Conservation (phyloP, 1,140 invertebrate genomes). For the Zaprionus taronus region DNA sequence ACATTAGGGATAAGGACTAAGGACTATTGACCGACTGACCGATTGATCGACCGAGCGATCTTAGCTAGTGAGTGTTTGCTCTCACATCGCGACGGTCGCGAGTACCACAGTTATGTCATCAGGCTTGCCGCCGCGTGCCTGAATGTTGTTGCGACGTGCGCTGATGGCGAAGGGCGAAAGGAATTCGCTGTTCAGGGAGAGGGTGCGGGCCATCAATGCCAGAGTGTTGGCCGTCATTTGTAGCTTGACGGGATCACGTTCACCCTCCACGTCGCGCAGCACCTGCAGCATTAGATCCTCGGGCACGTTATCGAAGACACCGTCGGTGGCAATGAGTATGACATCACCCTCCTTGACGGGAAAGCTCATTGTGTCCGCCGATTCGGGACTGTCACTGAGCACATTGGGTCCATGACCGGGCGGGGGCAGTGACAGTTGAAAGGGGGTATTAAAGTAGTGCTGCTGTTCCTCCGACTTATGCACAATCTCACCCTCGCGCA, state of each 20-base stretch:
- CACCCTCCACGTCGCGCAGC: slow-evolving; percentile 86
- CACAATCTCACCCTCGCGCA: slow-evolving; percentile 93
- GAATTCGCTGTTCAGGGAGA: slow-evolving; percentile 97
- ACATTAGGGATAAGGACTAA: slow-evolving; percentile 54
- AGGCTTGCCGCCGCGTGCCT: slow-evolving; percentile 96
- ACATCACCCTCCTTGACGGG: slow-evolving; percentile 97
- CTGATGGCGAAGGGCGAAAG: slow-evolving; percentile 98
- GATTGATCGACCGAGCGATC: slow-evolving; percentile 13
- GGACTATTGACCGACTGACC: slow-evolving; percentile 16
- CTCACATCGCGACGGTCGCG: slow-evolving; percentile 93
- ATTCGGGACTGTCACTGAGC: slow-evolving; percentile 95
- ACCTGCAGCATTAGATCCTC: slow-evolving; percentile 90
- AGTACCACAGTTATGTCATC: slow-evolving; percentile 99
- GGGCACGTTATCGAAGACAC: slow-evolving; percentile 98
- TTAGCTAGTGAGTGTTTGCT: slow-evolving; percentile 46
- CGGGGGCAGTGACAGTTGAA: slow-evolving; percentile 97
- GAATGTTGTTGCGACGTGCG: slow-evolving; percentile 96
- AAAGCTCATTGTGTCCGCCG: slow-evolving; percentile 95
- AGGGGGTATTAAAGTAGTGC: slow-evolving; percentile 99
- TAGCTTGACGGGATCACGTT: slow-evolving; percentile 89
- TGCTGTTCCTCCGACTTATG: slow-evolving; percentile 97
- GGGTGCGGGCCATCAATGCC: slow-evolving; percentile 95
- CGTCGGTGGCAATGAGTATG: slow-evolving; percentile 97
- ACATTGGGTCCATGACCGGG: slow-evolving; percentile 93
- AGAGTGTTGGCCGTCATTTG: slow-evolving; percentile 97